Percentiles rank a stretch among this genome's conserved stretches.
Evolutionary conservation across 2,888 invertebrate species (phyloP).

Genomic region (Crocallis elinguaria): DNA sequence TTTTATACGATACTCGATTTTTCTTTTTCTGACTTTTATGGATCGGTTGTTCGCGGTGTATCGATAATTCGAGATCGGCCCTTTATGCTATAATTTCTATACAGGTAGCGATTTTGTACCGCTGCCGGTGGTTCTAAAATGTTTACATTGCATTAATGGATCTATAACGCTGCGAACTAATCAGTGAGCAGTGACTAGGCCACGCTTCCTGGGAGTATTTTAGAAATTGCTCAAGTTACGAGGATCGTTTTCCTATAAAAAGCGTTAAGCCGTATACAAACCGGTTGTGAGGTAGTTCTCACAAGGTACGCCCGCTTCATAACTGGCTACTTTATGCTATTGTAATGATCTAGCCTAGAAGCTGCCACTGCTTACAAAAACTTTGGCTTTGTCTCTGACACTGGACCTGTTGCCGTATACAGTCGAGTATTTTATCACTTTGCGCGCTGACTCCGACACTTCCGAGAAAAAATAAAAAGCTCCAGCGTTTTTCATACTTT

Average conservation of each 20-base stretch:
- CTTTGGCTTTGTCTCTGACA: slow-evolving; percentile 69
- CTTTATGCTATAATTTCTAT: slow-evolving; percentile 66
- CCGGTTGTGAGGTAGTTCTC: slow-evolving; percentile 71
- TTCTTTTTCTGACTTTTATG: slow-evolving; percentile 81
- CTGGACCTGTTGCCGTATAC: slow-evolving; percentile 63
- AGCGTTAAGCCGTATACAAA: slow-evolving; percentile 64
- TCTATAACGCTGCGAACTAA: slow-evolving; percentile 19
- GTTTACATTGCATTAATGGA: slow-evolving; percentile 21
- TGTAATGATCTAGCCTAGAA: slow-evolving; percentile 81
- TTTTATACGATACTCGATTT: slow-evolving; percentile 80
- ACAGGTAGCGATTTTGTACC: slow-evolving; percentile 48
- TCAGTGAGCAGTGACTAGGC: slow-evolving; percentile 30
- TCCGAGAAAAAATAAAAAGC: slow-evolving; percentile 58
- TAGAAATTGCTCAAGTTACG: slow-evolving; percentile 57
- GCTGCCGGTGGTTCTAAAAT: slow-evolving; percentile 43
- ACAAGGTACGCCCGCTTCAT: slow-evolving; percentile 69
- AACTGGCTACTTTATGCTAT: slow-evolving; percentile 81
- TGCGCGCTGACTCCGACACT: slow-evolving; percentile 58
- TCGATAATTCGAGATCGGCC: slow-evolving; percentile 77
- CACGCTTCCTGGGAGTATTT: slow-evolving; percentile 48
- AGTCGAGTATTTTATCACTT: slow-evolving; percentile 66
- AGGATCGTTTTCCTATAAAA: slow-evolving; percentile 68
- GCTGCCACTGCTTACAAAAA: slow-evolving; percentile 72
- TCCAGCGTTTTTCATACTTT: slow-evolving; percentile 23
- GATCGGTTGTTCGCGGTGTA: slow-evolving; percentile 79